Conservation (phyloP, 35 echinoderm and acorn worm species). For the Amphiura filiformis region DNA sequence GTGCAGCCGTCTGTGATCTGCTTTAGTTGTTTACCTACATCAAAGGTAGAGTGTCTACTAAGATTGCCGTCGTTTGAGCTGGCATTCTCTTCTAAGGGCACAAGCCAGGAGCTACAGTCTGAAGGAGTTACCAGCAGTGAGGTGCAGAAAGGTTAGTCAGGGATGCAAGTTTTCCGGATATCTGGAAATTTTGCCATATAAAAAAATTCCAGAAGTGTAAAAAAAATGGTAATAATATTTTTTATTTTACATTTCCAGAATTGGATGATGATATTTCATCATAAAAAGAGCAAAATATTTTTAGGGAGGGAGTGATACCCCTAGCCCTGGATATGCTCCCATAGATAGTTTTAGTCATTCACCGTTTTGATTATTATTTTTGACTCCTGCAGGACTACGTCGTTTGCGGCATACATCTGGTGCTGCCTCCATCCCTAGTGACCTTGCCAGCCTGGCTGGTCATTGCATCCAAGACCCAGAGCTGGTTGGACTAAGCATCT, state of each 20-base stretch:
- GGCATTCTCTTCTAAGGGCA: conserved; percentile 75
- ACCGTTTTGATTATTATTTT: no score
- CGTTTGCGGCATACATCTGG: neutral
- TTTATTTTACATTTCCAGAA: neutral
- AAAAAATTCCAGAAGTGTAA: neutral
- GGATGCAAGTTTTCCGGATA: no score
- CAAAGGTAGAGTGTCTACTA: conserved; percentile 85
- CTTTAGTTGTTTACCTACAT: conserved; percentile 82
- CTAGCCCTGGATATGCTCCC: no score
- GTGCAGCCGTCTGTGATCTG: conserved; percentile 82
- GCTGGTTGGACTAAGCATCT: conserved; percentile 63
- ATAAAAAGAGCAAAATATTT: no score
- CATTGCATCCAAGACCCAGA: conserved; percentile 1
- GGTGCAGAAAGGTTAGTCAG: neutral
- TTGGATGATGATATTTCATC: no score
- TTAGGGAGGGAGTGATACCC: no score
- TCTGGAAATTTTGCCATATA: neutral
- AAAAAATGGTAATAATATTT: no score
- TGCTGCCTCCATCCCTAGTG: neutral
- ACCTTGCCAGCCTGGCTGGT: neutral
- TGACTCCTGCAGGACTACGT: neutral
- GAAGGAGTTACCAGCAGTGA: neutral
- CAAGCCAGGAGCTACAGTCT: neutral
- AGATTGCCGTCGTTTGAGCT: conserved; percentile 85
- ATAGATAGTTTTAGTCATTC: neutral